Percentiles rank a stretch among this genome's conserved stretches.
Conservation (phyloP, 2,113 vertebrate genomes). For the Corythornis cristatus region DNA sequence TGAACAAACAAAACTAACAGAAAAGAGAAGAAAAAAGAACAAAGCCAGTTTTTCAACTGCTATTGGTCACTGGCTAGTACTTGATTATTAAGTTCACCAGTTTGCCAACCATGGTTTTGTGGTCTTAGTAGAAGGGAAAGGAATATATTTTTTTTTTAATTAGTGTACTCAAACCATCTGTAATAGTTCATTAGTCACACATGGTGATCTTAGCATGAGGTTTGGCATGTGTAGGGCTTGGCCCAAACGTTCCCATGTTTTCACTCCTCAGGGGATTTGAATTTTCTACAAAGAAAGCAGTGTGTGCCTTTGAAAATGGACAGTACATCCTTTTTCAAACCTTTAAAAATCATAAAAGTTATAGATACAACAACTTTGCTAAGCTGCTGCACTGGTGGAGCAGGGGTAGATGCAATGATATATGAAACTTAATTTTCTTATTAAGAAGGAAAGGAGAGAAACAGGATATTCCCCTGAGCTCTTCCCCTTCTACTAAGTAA, state of each 20-base stretch:
- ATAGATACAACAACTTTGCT: not conserved
- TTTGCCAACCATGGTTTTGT: not conserved
- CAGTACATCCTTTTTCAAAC: not conserved
- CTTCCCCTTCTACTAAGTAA: not conserved
- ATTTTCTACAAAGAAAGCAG: not conserved
- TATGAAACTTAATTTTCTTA: not conserved
- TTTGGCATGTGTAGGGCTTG: not conserved
- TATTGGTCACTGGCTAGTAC: not conserved
- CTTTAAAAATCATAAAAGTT: not conserved
- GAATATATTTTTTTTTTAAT: not conserved
- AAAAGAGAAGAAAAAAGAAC: not conserved
- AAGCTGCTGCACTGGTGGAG: rapidly evolving
- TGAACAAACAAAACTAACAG: not conserved
- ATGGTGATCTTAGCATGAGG: not conserved
- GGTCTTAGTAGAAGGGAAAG: not conserved
- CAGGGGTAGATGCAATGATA: not conserved
- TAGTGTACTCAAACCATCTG: not conserved
- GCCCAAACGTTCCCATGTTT: not conserved
- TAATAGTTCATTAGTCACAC: not conserved
- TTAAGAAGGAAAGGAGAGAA: not conserved
- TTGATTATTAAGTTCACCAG: not conserved
- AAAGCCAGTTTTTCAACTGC: not conserved
- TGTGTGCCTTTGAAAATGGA: not conserved
- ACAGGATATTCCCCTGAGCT: not conserved
- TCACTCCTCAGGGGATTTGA: not conserved